These are phyloP conservation scores for Dendrolimus pini DNA, from an alignment of 2,888 invertebrate species.

Conservation along the genomic window DNA sequence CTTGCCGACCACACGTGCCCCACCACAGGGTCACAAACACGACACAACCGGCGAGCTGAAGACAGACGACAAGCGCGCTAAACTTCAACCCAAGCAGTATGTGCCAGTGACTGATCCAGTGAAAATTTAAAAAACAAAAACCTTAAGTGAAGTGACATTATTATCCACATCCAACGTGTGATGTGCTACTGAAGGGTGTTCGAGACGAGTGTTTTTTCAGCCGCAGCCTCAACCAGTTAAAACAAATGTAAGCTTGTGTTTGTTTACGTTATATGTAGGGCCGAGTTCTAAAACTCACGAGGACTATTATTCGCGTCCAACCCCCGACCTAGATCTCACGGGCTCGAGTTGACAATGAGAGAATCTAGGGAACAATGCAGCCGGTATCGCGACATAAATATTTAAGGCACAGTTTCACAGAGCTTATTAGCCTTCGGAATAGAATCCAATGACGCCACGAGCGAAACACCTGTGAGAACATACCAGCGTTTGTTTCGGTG, in stretches of 20 bases:
- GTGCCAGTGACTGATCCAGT: constrained; percentile 64
- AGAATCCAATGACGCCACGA: constrained; percentile 61
- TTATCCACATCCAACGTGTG: constrained; percentile 35
- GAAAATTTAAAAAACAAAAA: constrained; percentile 31
- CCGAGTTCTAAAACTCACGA: constrained; percentile 19
- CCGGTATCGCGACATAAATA: constrained; percentile 61
- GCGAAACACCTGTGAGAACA: constrained; percentile 71
- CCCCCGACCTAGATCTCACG: constrained; percentile 71
- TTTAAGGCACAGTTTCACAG: constrained; percentile 64
- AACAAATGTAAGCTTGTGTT: constrained; percentile 66
- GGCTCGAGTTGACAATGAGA: constrained; percentile 50
- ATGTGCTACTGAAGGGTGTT: constrained; percentile 59
- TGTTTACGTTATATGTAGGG: constrained; percentile 30
- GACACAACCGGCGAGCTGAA: constrained; percentile 26
- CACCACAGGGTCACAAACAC: constrained; percentile 45
- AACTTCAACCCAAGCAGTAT: constrained; percentile 44
- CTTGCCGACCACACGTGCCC: constrained; percentile 67
- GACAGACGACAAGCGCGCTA: constrained; percentile 28
- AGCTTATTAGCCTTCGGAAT: constrained; percentile 58
- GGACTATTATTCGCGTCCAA: constrained; percentile 32
- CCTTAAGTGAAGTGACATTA: constrained; percentile 59
- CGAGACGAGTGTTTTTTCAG: constrained; percentile 45
- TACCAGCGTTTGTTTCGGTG: constrained; percentile 52
- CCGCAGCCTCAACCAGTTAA: constrained; percentile 70
- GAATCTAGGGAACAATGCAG: constrained; percentile 56